Conservation (phyloP, 2,797 vertebrate genomes). For the Chloroceryle amazona region DNA sequence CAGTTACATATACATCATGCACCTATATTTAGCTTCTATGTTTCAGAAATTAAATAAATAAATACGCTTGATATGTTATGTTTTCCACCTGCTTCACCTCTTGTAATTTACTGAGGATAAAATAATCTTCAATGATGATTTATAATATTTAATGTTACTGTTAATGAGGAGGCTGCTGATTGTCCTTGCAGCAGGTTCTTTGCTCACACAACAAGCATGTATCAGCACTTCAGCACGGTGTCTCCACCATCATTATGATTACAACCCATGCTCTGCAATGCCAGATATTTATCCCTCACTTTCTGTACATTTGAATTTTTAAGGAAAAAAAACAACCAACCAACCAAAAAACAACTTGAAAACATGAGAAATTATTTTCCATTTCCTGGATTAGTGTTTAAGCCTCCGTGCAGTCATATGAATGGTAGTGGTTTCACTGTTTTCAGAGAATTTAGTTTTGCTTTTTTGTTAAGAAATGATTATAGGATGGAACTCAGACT, state of each 20-base stretch:
- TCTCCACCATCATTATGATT: not conserved
- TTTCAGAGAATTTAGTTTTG: not conserved
- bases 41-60: not conserved
- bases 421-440: not conserved
- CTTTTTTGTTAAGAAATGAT: not conserved
- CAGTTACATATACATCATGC: too few relatives aligned
- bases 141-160: not conserved
- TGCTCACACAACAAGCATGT: not conserved
- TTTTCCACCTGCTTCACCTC: not conserved
- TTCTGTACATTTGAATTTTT: not conserved
- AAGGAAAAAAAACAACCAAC: not conserved
- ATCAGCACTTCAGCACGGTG: not conserved
- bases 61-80: not conserved
- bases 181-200: not conserved
- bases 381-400: not conserved
- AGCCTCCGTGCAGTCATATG: not conserved
- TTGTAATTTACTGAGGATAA: not conserved
- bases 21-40: not conserved
- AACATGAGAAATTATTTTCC: not conserved
- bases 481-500: not conserved
- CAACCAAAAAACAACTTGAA: rapidly evolving
- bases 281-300: not conserved
- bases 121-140: not conserved
- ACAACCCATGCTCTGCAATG: not conserved
- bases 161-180: not conserved